These are phyloP conservation scores for Scaptomyza flava DNA, from an alignment of 2,888 invertebrate genomes.

Conservation along the genomic window DNA sequence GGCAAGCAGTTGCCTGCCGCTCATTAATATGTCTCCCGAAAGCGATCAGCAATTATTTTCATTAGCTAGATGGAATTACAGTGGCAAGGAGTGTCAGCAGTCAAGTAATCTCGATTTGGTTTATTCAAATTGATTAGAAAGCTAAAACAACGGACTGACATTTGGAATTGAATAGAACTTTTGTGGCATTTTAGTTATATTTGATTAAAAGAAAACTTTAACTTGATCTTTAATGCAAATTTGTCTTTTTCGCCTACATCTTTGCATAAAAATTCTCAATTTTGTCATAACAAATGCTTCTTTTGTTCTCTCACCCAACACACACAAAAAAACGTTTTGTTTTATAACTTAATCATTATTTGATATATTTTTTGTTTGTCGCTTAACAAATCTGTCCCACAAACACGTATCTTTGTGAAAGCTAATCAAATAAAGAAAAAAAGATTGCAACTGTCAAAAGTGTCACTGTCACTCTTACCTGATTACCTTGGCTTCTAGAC, in stretches of 20 bases:
- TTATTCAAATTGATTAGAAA: conserved; percentile 3
- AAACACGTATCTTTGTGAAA: background rate
- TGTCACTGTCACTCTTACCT: conserved; percentile 29
- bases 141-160: background rate
- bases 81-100: conserved; percentile 5
- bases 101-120: background rate
- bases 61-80: background rate
- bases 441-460: conserved; percentile 48
- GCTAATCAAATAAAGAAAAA: conserved; percentile 56
- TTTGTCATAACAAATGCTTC: too few species aligned
- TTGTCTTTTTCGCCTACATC: too few species aligned
- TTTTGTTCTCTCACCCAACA: too few species aligned
- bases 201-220: background rate
- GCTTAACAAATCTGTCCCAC: background rate
- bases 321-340: too few species aligned
- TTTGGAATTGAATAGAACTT: background rate
- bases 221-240: too few species aligned
- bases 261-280: too few species aligned
- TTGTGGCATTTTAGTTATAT: background rate
- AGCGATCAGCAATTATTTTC: conserved; percentile 47
- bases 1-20: background rate
- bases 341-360: background rate
- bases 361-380: background rate
- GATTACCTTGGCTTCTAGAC: conserved; percentile 45
- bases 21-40: conserved; percentile 44